These are phyloP conservation scores for Pyrrhosoma nymphula DNA, from an alignment of 2,888 invertebrate genomes.

Conservation along the genomic window DNA sequence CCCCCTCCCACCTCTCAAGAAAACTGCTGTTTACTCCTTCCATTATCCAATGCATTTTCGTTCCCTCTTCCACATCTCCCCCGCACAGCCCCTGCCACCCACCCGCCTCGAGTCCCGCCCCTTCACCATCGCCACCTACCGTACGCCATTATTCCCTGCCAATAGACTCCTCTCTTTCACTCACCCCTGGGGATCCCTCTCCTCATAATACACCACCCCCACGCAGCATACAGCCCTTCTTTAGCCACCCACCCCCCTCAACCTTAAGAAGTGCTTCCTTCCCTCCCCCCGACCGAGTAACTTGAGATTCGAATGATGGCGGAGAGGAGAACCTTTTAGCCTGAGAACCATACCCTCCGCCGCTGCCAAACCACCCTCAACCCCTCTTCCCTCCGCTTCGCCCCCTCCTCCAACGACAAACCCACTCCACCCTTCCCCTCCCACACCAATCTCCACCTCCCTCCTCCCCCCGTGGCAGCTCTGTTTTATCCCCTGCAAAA, in stretches of 20 bases:
- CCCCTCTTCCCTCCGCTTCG: not conserved
- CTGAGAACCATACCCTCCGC: not conserved
- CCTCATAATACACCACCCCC: not conserved
- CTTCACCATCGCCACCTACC: not conserved
- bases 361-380: not conserved
- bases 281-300: not conserved
- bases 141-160: not conserved
- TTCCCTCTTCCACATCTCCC: too few species aligned
- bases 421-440: not conserved
- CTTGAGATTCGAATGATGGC: constrained; percentile 55
- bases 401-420: too few species aligned
- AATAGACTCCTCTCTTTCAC: not conserved
- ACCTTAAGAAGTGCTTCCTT: not conserved
- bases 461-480: not conserved
- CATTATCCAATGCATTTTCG: too few species aligned
- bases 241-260: not conserved
- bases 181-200: too few species aligned
- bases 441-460: not conserved
- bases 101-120: not conserved
- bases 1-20: not conserved
- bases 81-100: not conserved
- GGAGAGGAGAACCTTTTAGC: constrained; percentile 46
- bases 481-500: not conserved
- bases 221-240: not conserved
- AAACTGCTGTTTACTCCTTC: too few species aligned